Conservation (phyloP, 2,113 vertebrate genomes). For the Poeciliopsis retropinna region DNA sequence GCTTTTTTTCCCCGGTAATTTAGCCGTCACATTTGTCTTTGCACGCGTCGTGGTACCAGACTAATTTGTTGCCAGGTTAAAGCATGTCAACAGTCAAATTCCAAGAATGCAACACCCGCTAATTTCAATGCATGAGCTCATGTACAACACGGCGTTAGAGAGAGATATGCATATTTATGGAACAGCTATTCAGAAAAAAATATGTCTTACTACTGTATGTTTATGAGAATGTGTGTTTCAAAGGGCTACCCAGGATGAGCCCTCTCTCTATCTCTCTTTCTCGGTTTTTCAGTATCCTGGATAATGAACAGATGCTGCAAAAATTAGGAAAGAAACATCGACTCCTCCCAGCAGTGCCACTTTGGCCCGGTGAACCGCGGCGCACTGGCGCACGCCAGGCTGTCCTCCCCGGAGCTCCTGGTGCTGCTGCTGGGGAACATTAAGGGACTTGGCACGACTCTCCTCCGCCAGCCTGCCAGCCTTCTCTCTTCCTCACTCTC, state of each 20-base stretch:
- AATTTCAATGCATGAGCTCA: slow-evolving; percentile 24
- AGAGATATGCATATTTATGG: slow-evolving; percentile 51
- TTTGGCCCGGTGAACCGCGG: slow-evolving; percentile 79
- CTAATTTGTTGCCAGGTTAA: slow-evolving; percentile 39
- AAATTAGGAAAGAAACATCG: slow-evolving; percentile 81
- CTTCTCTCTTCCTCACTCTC: slow-evolving; percentile 53
- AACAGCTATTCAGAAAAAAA: background rate
- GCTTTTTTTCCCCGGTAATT: background rate
- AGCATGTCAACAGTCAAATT: slow-evolving; percentile 16
- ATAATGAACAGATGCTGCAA: slow-evolving; percentile 84
- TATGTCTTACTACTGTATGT: background rate
- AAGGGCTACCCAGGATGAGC: slow-evolving; percentile 66
- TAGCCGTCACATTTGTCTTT: slow-evolving; percentile 1
- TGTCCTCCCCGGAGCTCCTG: slow-evolving; percentile 78
- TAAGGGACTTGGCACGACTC: slow-evolving; percentile 79
- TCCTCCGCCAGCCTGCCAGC: slow-evolving; percentile 67
- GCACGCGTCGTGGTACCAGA: slow-evolving; percentile 7
- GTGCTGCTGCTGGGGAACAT: slow-evolving; percentile 80
- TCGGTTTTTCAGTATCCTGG: slow-evolving; percentile 67
- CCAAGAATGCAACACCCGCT: slow-evolving; percentile 31
- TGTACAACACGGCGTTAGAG: slow-evolving; percentile 39
- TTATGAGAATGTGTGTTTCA: slow-evolving; percentile 13
- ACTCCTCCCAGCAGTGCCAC: slow-evolving; percentile 80
- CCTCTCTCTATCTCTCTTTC: slow-evolving; percentile 34
- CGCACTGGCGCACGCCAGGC: slow-evolving; percentile 67